Percentiles rank a stretch among this genome's conserved stretches.
Evolutionary conservation across 2,113 vertebrate species (phyloP).

Genomic region (Ranitomeya imitator): DNA sequence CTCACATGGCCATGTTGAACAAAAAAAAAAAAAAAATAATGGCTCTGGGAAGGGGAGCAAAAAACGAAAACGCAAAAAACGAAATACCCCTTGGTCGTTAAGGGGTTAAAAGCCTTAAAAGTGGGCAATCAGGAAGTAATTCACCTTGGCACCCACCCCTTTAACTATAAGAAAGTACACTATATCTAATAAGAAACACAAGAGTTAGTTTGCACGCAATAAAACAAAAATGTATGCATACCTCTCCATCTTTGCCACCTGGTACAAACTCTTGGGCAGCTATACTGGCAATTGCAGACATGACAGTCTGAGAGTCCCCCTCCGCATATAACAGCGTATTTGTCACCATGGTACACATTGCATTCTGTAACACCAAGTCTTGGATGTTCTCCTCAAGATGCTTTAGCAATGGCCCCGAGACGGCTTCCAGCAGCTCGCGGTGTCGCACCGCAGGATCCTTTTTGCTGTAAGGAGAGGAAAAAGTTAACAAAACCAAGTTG

Average conservation of each 20-base stretch:
- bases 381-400: constrained; percentile 78
- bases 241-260: constrained; percentile 82
- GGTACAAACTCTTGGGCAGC: constrained; percentile 81
- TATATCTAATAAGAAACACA: background rate
- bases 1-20: background rate
- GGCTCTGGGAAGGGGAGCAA: too few relatives aligned
- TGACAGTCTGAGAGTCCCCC: constrained; percentile 82
- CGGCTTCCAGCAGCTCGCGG: constrained; percentile 84
- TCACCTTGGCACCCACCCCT: too few relatives aligned
- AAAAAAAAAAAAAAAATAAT: background rate
- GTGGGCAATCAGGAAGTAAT: too few relatives aligned
- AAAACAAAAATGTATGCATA: constrained; percentile 58
- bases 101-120: too few relatives aligned
- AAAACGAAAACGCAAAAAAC: background rate
- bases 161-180: too few relatives aligned
- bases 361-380: constrained; percentile 83
- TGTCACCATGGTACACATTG: constrained; percentile 78
- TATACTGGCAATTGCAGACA: constrained; percentile 82
- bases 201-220: background rate
- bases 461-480: constrained; percentile 76
- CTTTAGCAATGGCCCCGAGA: constrained; percentile 81
- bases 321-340: constrained; percentile 80
- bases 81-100: too few relatives aligned
- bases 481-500: background rate
- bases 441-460: constrained; percentile 79